Conservation (phyloP, 1,140 invertebrate species). For the Drosophila asahinai region DNA sequence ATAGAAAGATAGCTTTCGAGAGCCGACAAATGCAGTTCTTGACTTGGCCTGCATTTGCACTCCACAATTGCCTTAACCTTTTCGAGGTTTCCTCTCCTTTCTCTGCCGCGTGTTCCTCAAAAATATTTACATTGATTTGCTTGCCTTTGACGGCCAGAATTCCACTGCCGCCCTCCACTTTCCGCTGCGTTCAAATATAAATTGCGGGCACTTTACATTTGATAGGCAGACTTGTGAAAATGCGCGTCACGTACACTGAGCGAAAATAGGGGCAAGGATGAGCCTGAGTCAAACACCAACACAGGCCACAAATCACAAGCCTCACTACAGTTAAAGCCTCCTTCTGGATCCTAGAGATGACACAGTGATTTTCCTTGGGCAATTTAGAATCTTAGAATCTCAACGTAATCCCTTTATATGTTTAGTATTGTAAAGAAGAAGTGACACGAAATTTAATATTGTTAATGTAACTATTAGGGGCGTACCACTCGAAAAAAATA, state of each 20-base stretch:
- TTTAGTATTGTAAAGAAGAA: not conserved
- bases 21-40: conserved; percentile 67
- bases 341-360: conserved; percentile 3
- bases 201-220: conserved; percentile 79
- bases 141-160: conserved; percentile 35
- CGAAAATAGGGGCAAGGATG: conserved; percentile 10
- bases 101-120: conserved; percentile 28
- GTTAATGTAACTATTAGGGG: no score
- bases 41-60: conserved; percentile 49
- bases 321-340: conserved; percentile 3
- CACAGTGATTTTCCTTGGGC: not conserved
- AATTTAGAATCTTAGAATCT: not conserved
- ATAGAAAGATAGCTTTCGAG: conserved; percentile 45
- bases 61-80: conserved; percentile 58
- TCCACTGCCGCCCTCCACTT: conserved; percentile 15
- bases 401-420: no score
- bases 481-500: no score
- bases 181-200: conserved; percentile 68
- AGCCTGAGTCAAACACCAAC: conserved; percentile 61
- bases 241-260: conserved; percentile 72
- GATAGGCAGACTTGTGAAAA: conserved; percentile 74
- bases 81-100: conserved; percentile 10
- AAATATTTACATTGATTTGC: conserved; percentile 82
- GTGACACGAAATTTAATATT: no score
- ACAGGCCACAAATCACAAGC: conserved; percentile 71